phyloP scores from a whole-genome alignment of 2,113 vertebrate species.

The Mus pahari region DNA sequence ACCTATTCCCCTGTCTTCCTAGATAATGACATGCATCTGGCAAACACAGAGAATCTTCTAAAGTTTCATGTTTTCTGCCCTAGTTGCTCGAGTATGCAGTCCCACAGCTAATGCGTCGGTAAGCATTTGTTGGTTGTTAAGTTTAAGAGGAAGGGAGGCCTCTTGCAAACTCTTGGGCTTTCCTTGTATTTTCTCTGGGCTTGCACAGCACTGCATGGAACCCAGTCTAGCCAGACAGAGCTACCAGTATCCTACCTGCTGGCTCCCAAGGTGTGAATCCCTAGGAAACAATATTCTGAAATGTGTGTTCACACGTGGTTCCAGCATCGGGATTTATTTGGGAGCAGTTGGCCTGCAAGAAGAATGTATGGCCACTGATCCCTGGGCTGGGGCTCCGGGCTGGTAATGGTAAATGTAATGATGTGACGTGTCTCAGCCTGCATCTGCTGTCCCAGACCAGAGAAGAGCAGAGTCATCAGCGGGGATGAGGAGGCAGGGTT shows the following conservation, averaged over 20 bases:
- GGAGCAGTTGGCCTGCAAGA: not conserved
- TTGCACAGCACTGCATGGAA: not conserved
- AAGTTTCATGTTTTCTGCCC: not conserved
- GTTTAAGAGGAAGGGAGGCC: not conserved
- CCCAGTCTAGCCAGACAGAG: not conserved
- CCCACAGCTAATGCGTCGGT: not conserved
- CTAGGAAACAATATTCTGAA: not conserved
- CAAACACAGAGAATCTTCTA: not conserved
- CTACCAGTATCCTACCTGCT: not conserved
- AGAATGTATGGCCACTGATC: not conserved
- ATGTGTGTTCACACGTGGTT: not conserved
- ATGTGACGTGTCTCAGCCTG: not conserved
- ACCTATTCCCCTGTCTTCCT: not conserved
- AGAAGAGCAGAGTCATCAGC: not conserved
- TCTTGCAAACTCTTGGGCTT: not conserved
- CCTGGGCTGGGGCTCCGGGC: not conserved
- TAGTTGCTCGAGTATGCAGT: not conserved
- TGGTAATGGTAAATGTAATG: not conserved
- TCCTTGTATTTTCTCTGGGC: not conserved
- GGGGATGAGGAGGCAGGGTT: not conserved
- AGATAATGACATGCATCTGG: not conserved
- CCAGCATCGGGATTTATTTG: not conserved
- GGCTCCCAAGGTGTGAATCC: not conserved
- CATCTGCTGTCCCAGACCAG: not conserved
- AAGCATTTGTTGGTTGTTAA: not conserved